These are phyloP conservation scores for Lethrus apterus DNA, from an alignment of 1,140 invertebrate genomes.

Conservation along the genomic window DNA sequence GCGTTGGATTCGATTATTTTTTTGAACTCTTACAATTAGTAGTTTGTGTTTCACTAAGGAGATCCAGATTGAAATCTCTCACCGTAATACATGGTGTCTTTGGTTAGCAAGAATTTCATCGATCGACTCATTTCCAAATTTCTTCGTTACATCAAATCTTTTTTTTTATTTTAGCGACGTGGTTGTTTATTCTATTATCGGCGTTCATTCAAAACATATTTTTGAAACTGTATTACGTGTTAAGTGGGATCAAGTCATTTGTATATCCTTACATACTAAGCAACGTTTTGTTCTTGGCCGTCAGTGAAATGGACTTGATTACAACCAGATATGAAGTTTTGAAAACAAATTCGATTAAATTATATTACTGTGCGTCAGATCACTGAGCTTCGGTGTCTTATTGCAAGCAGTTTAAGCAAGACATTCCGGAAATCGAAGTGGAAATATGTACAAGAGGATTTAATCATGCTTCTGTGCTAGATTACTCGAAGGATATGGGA, in stretches of 20 bases:
- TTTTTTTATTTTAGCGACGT: constrained; percentile 51
- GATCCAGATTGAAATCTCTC: too few relatives aligned
- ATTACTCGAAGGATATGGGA: constrained; percentile 54
- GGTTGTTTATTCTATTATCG: constrained; percentile 55
- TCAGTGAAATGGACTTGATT: constrained; percentile 56
- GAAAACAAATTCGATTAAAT: constrained; percentile 51
- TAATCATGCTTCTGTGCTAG: constrained; percentile 70
- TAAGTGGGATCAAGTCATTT: constrained; percentile 46
- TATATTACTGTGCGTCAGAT: constrained; percentile 71
- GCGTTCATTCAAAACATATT: constrained; percentile 43
- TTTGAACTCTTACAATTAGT: too few relatives aligned
- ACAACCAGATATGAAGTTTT: constrained; percentile 52
- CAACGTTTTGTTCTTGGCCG: constrained; percentile 52
- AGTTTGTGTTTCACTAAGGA: too few relatives aligned
- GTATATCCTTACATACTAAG: constrained; percentile 45
- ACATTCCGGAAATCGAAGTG: constrained; percentile 55
- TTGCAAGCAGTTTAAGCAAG: constrained; percentile 53
- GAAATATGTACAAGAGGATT: constrained; percentile 47
- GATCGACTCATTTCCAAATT: constrained; percentile 49
- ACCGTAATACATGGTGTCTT: too few relatives aligned
- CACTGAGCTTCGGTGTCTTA: constrained; percentile 66
- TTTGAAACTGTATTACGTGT: constrained; percentile 45
- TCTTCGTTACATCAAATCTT: constrained; percentile 46
- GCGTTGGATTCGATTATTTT: too few relatives aligned
- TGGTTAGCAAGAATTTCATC: too few relatives aligned